These are phyloP conservation scores for Sesia bembeciformis DNA, from an alignment of 2,888 invertebrate species.

Conservation along the genomic window DNA sequence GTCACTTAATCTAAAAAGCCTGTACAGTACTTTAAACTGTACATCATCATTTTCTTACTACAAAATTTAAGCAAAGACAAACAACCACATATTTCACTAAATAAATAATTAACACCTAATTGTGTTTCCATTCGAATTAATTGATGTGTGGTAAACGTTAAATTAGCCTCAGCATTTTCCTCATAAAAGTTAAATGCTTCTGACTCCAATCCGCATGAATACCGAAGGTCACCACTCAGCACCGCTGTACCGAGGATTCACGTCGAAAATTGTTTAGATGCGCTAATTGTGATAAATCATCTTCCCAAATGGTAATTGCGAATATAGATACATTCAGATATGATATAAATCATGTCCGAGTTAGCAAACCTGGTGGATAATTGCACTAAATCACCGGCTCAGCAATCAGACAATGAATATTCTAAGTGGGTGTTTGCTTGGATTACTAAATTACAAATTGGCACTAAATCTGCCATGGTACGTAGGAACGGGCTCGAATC, in stretches of 20 bases:
- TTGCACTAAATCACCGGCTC: constrained; percentile 55
- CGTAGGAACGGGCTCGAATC: not conserved
- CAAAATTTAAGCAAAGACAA: too few species aligned
- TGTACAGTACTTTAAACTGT: too few species aligned
- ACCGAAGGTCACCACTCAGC: constrained; percentile 22
- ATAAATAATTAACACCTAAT: too few species aligned
- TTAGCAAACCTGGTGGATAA: constrained; percentile 49
- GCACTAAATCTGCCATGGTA: constrained; percentile 35
- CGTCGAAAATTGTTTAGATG: constrained; percentile 33
- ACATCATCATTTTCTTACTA: too few species aligned
- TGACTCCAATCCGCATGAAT: too few species aligned
- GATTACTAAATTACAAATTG: constrained; percentile 53
- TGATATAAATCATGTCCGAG: constrained; percentile 49
- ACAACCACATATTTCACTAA: too few species aligned
- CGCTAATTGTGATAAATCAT: constrained; percentile 57
- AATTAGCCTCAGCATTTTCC: too few species aligned
- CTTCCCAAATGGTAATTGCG: constrained; percentile 43
- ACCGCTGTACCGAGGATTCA: constrained; percentile 20
- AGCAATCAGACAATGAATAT: constrained; percentile 53
- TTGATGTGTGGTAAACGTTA: too few species aligned
- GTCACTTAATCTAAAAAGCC: too few species aligned
- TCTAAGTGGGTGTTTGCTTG: constrained; percentile 51
- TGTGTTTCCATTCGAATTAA: too few species aligned
- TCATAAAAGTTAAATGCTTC: too few species aligned
- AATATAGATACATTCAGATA: constrained; percentile 14